phyloP scores from a whole-genome alignment of 2,113 vertebrate genomes.

The Malurus alboscapulatus region DNA sequence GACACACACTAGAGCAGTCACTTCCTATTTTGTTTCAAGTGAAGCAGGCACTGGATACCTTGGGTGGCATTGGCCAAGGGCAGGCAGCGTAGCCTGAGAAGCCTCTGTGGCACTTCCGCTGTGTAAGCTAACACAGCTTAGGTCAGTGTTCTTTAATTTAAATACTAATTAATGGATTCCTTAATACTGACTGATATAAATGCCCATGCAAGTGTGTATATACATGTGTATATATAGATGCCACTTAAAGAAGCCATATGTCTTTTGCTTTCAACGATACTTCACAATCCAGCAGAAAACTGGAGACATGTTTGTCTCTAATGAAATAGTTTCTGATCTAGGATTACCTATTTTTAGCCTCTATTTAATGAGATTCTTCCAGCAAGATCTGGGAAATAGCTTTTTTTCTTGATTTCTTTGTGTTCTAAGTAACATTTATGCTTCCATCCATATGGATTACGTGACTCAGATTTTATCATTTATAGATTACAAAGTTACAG shows the following conservation, averaged over 20 bases:
- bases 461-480: background rate
- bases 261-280: background rate
- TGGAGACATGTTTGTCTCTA: background rate
- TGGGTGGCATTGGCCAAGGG: background rate
- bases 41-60: background rate
- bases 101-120: background rate
- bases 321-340: background rate
- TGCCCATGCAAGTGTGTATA: background rate
- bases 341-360: background rate
- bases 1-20: background rate
- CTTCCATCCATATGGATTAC: conserved; percentile 11
- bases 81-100: background rate
- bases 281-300: background rate
- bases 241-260: background rate
- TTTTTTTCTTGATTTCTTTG: background rate
- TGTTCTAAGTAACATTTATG: background rate
- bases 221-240: background rate
- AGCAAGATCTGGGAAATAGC: background rate
- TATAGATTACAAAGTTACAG: conserved; percentile 15
- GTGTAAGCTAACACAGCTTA: background rate
- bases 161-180: background rate
- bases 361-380: background rate
- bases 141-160: background rate
- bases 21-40: background rate
- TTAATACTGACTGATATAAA: background rate